Base-by-base conservation (phyloP, 2,113 vertebrate genomes). In the Corythoichthys intestinalis region DNA sequence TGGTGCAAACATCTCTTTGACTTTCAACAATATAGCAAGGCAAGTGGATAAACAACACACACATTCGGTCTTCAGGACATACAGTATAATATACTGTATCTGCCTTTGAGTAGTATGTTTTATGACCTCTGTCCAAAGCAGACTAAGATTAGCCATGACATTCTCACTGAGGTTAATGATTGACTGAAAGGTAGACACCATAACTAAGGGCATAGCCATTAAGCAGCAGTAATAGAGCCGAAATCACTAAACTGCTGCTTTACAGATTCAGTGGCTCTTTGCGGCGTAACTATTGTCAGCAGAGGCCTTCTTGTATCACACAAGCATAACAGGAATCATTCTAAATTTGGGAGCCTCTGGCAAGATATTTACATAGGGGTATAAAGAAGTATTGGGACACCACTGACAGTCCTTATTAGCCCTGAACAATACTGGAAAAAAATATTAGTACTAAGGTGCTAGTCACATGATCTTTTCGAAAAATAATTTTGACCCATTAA, bases 141-240 rank as follows among this genome's bases (percentile, higher is more conserved):
- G 53, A 57, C 54, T 78, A 71, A 78, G 69, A 74, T 75, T 78
- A 79, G 74, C 71, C 17, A 57, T 39, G 66, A 64, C 70, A 59
- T 72, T 47, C 63, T 74, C 54, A 78, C 52, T 56, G 57, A 62
- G 63, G 84, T 81, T 84, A 90, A 88, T 88, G 78, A 86, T 77
- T 87, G 74, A 82, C 73, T 68, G 50, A 72, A 62, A 75, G 59
- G 71, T 66, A 70, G 69, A 72, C 69, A 74, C 63, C 57, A 66
- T 75, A 71, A 74, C 74, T 48, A 49, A 82, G 67, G 8, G 76
- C 74, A 63, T 52, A 49, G 61, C 37, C 71, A 74, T 74, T 74
- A 4, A 72, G 20, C 17, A 4, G 44, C 61, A 63, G 61, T 44
- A 47, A 47, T 63, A 47, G 41, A 47, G 20, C 11, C 41, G 28